phyloP scores from a whole-genome alignment of 2,797 vertebrate species.

The Tarsius wallacei region DNA sequence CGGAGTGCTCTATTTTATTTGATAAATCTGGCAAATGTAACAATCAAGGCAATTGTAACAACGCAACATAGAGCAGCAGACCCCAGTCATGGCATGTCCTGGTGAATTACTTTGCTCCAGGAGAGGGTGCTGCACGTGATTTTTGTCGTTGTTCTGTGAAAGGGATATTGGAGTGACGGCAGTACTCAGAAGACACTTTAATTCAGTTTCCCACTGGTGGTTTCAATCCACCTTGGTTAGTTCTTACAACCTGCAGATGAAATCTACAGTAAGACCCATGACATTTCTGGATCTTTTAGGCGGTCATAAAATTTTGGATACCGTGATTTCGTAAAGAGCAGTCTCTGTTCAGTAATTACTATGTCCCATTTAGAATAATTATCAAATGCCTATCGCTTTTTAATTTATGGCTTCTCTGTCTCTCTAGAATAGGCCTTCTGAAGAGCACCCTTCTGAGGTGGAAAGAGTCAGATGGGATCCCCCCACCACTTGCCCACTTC shows the following conservation, averaged over 20 bases:
- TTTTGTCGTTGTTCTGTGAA: not conserved
- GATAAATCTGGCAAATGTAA: not conserved
- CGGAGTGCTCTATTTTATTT: not conserved
- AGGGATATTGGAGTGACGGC: not conserved
- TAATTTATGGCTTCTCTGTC: not conserved
- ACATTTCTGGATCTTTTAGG: not conserved
- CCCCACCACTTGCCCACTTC: not conserved
- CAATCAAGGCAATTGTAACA: not conserved
- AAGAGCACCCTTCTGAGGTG: not conserved
- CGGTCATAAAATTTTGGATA: not conserved
- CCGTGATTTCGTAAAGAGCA: not conserved
- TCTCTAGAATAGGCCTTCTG: not conserved
- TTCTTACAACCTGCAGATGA: constrained; percentile 9
- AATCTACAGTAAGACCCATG: not conserved
- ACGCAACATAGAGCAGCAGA: fast-evolving
- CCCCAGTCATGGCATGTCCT: not conserved
- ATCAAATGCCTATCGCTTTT: not conserved
- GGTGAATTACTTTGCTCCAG: not conserved
- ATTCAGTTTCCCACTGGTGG: not conserved
- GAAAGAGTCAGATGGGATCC: not conserved
- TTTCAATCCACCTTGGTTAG: not conserved
- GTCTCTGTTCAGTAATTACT: not conserved
- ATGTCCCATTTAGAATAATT: not conserved
- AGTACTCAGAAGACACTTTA: not conserved
- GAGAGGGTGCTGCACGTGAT: not conserved